These are phyloP conservation scores for Drosophila rellima DNA, from an alignment of 2,888 invertebrate species.

Conservation along the genomic window DNA sequence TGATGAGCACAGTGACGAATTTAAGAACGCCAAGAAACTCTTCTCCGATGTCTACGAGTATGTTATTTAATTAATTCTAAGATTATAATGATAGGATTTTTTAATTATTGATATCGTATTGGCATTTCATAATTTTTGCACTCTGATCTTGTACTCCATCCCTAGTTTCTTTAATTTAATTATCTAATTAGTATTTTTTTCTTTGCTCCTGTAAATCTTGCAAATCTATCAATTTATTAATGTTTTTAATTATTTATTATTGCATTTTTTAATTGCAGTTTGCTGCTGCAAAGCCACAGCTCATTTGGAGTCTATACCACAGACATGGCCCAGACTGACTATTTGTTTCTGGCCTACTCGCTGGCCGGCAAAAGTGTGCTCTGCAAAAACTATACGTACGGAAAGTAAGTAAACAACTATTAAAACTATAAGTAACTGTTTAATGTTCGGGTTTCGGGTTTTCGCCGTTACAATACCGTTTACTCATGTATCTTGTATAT, in stretches of 20 bases:
- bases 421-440: constrained; percentile 12
- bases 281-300: constrained; percentile 74
- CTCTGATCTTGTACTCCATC: no score
- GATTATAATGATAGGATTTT: no score
- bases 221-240: neutral
- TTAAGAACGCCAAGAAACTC: constrained; percentile 77
- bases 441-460: constrained; percentile 28
- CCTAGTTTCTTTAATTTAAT: no score
- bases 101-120: no score
- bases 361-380: constrained; percentile 64
- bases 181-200: neutral
- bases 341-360: constrained; percentile 81
- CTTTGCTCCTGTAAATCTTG: neutral
- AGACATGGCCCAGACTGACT: constrained; percentile 73
- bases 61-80: constrained; percentile 32
- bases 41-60: constrained; percentile 80
- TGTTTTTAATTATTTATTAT: neutral
- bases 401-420: constrained; percentile 75
- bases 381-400: constrained; percentile 79
- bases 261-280: constrained; percentile 42
- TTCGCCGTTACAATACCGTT: constrained; percentile 35
- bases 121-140: no score
- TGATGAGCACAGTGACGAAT: constrained; percentile 69
- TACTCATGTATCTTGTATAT: constrained; percentile 56
- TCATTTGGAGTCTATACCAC: constrained; percentile 74